Evolutionary conservation across 35 echinoderm and acorn worm species (phyloP).

Genomic region (Eucidaris tribuloides): DNA sequence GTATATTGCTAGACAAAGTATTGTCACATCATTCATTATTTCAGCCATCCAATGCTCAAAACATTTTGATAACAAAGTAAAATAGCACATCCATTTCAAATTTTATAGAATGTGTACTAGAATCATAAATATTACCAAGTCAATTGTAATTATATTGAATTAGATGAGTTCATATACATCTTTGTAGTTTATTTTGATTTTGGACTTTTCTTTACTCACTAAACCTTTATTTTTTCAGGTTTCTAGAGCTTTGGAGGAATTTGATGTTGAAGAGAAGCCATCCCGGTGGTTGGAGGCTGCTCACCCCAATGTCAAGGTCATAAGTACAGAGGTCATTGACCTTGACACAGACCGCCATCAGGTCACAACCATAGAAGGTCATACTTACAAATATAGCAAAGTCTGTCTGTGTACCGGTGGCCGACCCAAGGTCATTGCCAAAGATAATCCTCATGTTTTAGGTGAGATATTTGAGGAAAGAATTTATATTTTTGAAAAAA

Average conservation of each 20-base stretch:
- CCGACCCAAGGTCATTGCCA: conserved; percentile 57
- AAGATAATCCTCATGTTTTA: conserved; percentile 75
- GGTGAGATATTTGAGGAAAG: too few relatives aligned
- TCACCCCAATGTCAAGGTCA: conserved; percentile 60
- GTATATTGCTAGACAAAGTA: too few relatives aligned
- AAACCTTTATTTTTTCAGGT: too few relatives aligned
- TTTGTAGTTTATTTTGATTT: too few relatives aligned
- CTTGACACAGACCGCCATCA: conserved; percentile 40
- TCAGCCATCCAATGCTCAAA: not conserved
- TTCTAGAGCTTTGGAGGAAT: conserved; percentile 74
- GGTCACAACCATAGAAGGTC: conserved; percentile 31
- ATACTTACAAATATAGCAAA: conserved; percentile 38
- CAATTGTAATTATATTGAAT: too few relatives aligned
- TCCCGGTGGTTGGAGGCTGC: conserved; percentile 22
- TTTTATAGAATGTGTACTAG: not conserved
- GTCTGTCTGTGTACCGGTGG: conserved; percentile 91
- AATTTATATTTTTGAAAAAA: too few relatives aligned
- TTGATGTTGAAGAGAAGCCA: conserved; percentile 88
- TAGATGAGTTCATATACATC: too few relatives aligned
- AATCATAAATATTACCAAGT: too few relatives aligned
- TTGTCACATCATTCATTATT: too few relatives aligned
- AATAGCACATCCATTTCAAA: not conserved
- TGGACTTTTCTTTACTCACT: too few relatives aligned
- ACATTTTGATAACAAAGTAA: not conserved
- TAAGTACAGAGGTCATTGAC: conserved; percentile 34